Conservation (phyloP, 2,888 invertebrate genomes). For the Stomorhina lunata region DNA sequence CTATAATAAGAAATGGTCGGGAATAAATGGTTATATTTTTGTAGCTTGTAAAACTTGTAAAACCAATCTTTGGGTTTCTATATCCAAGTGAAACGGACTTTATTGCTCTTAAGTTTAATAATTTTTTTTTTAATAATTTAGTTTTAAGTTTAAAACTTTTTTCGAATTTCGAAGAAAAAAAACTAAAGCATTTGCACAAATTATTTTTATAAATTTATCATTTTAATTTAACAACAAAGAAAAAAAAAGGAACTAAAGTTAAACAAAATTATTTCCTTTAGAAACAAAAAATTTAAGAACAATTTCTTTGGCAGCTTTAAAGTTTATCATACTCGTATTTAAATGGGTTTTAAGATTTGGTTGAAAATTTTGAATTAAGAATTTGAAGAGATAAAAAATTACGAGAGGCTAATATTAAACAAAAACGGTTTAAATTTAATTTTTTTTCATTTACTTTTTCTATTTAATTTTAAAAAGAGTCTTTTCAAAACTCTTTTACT, state of each 20-base stretch:
- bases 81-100: slow-evolving; percentile 35
- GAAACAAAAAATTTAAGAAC: neutral
- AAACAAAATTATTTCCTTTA: slow-evolving; percentile 39
- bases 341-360: slow-evolving; percentile 49
- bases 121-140: slow-evolving; percentile 19
- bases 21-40: too few relatives aligned
- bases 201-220: slow-evolving; percentile 27
- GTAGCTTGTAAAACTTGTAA: too few relatives aligned
- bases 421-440: slow-evolving; percentile 67
- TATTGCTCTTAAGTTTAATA: slow-evolving; percentile 35
- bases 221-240: neutral
- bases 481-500: slow-evolving; percentile 2
- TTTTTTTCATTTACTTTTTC: slow-evolving; percentile 61
- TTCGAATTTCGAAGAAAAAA: slow-evolving; percentile 31
- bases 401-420: slow-evolving; percentile 78
- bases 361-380: slow-evolving; percentile 43
- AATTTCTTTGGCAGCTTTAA: slow-evolving; percentile 46
- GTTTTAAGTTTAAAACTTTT: slow-evolving; percentile 54
- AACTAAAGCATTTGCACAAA: slow-evolving; percentile 57
- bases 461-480: slow-evolving; percentile 15
- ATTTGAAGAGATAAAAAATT: slow-evolving; percentile 20
- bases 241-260: slow-evolving; percentile 40
- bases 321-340: neutral
- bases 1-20: too few relatives aligned
- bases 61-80: too few relatives aligned